Base-by-base conservation (phyloP, 1,140 invertebrate genomes). In the Meteorus sp. region DNA sequence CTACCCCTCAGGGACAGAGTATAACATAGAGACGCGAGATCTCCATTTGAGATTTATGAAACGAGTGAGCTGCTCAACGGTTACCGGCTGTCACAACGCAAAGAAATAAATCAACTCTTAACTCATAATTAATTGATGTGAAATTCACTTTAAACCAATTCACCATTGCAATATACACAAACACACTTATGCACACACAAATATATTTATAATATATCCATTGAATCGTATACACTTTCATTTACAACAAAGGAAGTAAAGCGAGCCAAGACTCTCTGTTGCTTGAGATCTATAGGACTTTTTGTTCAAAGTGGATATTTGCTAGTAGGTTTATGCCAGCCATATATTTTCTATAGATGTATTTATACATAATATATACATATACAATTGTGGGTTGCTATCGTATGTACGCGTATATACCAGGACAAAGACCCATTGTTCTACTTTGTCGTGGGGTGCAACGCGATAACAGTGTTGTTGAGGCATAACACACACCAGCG, bases 351-450 rank as follows among this genome's bases (percentile, higher is more conserved):
- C n/a, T n/a, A n/a, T n/a, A 13, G 29, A 6, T 33, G 29, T 11
- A 11, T 6, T 6, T 33, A 11, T 33, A 33, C 11, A 11, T 11
- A 33, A 33, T 11, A 11, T 33, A 33, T 33, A 11, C 11, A 39
- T 15, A 15, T 15, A 39, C 11, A 39, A n/a, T n/a, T n/a, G n/a
- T n/a, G n/a, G 35, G 35, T 39, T n/a, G 35, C n/a, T n/a, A 13
- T 39, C 35, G 35, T 39, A 48, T 25, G 45, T n/a, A 9, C 27
- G 27, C 50, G 50, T 52, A n/a, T n/a, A n/a, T n/a, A n/a, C n/a
- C n/a, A 52, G 50, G 50, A 52, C 50, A 52, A 52, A 52, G 50
- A 52, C n/a, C 50, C 31, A 52, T 52, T 52, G 50, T 52, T 52
- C 50, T 52, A 35, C 19, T 52, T 52, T 52, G 31, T 27, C 31